Conservation (phyloP, 1,140 invertebrate species). For the Parasteatoda tepidariorum region DNA sequence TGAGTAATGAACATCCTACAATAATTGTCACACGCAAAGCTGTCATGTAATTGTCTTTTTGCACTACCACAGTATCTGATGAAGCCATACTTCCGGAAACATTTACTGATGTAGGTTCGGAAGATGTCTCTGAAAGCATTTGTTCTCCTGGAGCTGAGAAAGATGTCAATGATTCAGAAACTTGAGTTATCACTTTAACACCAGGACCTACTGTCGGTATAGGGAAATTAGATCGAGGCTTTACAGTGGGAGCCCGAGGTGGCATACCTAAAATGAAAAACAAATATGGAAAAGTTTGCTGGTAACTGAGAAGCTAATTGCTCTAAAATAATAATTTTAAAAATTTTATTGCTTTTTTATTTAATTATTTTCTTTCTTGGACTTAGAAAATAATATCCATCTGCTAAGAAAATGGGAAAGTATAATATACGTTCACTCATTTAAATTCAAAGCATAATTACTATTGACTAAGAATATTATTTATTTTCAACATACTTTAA, state of each 20-base stretch:
- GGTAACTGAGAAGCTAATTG: too few species aligned
- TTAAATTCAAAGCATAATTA: too few species aligned
- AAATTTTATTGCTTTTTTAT: too few species aligned
- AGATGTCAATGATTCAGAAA: neutral
- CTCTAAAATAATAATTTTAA: too few species aligned
- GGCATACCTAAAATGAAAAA: constrained; percentile 17
- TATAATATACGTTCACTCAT: too few species aligned
- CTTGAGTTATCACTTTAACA: neutral
- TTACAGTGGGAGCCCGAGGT: neutral
- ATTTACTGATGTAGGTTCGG: constrained; percentile 64
- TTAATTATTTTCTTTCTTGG: too few species aligned
- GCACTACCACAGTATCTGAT: constrained; percentile 45
- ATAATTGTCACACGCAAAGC: constrained; percentile 91
- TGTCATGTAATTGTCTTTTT: constrained; percentile 80
- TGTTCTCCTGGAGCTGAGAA: neutral
- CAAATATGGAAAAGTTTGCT: neutral
- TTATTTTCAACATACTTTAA: too few species aligned
- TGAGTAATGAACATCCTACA: constrained; percentile 90
- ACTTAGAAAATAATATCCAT: too few species aligned
- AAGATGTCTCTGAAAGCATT: neutral
- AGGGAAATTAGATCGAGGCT: neutral
- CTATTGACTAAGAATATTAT: too few species aligned
- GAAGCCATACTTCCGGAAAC: constrained; percentile 79
- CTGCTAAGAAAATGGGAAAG: too few species aligned
- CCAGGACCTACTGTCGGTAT: constrained; percentile 7